Conservation (phyloP, 1,140 invertebrate species). For the Drosophila setifemur region DNA sequence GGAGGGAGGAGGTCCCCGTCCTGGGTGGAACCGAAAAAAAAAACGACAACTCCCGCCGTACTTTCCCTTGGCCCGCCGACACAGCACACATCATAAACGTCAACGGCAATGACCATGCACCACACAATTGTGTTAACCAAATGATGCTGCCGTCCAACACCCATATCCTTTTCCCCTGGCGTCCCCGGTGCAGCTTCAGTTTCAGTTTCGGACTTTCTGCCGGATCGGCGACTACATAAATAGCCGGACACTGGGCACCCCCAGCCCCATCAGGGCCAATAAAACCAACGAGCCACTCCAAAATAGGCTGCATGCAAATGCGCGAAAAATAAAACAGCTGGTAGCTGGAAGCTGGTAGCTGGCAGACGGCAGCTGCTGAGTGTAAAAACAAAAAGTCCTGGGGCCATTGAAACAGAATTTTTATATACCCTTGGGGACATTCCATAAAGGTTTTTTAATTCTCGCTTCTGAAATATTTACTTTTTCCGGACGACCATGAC, state of each 20-base stretch:
- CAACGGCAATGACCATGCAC: conserved; percentile 69
- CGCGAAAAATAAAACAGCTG: conserved; percentile 34
- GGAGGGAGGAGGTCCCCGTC: background rate
- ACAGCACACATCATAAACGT: conserved; percentile 78
- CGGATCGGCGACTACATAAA: conserved; percentile 61
- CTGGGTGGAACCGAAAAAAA: background rate
- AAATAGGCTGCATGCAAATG: conserved; percentile 60
- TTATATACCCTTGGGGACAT: conserved; percentile 26
- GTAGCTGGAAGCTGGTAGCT: background rate
- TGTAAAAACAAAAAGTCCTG: background rate
- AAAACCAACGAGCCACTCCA: conserved; percentile 68
- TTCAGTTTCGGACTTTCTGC: conserved; percentile 21
- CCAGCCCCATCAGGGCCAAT: conserved; percentile 46
- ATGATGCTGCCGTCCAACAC: conserved; percentile 44
- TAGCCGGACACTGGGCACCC: conserved; percentile 35
- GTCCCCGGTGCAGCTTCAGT: conserved; percentile 16
- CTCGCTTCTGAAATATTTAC: conserved; percentile 22
- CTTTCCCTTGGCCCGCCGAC: conserved; percentile 11
- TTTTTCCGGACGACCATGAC: background rate
- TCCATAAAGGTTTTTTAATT: conserved; percentile 28
- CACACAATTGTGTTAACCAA: conserved; percentile 77
- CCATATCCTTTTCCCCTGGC: background rate
- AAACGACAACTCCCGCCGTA: conserved; percentile 4
- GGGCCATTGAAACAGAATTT: conserved; percentile 25
- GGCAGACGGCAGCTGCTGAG: background rate